These are phyloP conservation scores for Pseudomyrmex sp. DNA, from an alignment of 1,140 invertebrate genomes.

Conservation along the genomic window DNA sequence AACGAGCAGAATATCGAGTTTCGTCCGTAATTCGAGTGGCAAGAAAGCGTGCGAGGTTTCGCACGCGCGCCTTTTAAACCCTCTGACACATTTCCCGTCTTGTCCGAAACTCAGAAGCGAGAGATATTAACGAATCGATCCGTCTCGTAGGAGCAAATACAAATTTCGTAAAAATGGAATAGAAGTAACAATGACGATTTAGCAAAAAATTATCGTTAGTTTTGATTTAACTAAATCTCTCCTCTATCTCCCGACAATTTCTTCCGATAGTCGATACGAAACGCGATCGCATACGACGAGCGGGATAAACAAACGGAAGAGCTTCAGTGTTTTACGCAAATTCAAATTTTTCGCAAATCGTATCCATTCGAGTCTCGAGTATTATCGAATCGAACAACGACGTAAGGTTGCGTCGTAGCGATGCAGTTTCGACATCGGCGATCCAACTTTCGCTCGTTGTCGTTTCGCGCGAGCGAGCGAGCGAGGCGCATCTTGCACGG, in stretches of 20 bases:
- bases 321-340: background rate
- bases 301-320: background rate
- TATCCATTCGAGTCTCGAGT: background rate
- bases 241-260: background rate
- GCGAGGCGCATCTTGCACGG: background rate
- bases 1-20: slow-evolving; percentile 47
- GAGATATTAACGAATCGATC: background rate
- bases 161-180: too few species aligned
- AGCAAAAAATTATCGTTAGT: too few species aligned
- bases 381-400: slow-evolving; percentile 5
- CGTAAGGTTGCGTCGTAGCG: background rate
- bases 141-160: too few species aligned
- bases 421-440: slow-evolving; percentile 7
- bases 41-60: background rate
- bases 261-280: background rate
- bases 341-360: background rate
- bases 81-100: background rate
- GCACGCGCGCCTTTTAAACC: background rate
- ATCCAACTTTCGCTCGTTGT: background rate
- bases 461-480: background rate
- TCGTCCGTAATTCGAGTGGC: slow-evolving; percentile 38
- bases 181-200: too few species aligned
- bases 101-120: background rate
- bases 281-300: background rate
- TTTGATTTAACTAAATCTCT: too few species aligned